Evolutionary conservation across 2,888 invertebrate genomes (phyloP), one percentile per base, ranked within the genome.

Genomic region (Brachypterus glaber): DNA sequence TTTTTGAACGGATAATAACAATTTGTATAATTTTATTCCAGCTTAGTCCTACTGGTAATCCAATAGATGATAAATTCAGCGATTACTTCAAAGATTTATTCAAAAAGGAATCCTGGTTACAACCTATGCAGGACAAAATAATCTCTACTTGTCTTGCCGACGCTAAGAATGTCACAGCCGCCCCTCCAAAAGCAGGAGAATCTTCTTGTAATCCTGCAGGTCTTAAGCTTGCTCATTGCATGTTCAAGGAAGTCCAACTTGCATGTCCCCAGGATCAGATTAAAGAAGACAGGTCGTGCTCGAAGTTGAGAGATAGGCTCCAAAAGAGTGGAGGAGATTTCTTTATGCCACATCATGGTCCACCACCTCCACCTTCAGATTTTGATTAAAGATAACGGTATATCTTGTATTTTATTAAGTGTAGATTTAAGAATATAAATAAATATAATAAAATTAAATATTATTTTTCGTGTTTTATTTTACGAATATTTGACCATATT

Each of bases 231-330:
- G 53, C 51, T 21, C 61, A 62, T 39, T 67, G 67, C 46, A 39
- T 67, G 32, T 65, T 61, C 53, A 57, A 53, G 40, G 59, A 64
- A 48, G 50, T 64, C 40, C 65, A 66, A 47, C 48, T 64, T 15
- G 55, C 50, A 32, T 67, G 67, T 46, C 66, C 67, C 11, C 58
- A 54, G 29, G 63, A 65, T 37, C 52, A 60, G 45, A 63, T 66
- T 37, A 61, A 60, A 43, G 62, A 66, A 40, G 47, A 55, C 36
- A 57, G 56, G 36, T 44, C 51, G 24, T 67, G 67, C 39, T 45
- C 52, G 16, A 58, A 52, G 39, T 51, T 64, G 38, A 54, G 56
- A 29, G 63, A 63, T 24, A 54, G 55, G 37, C 47, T 62, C 21
- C 56, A 56, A 44, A 54, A 55, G 34, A 47, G 50, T 18, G 50